phyloP scores from a whole-genome alignment of 2,797 vertebrate genomes.

The Erethizon dorsatum region DNA sequence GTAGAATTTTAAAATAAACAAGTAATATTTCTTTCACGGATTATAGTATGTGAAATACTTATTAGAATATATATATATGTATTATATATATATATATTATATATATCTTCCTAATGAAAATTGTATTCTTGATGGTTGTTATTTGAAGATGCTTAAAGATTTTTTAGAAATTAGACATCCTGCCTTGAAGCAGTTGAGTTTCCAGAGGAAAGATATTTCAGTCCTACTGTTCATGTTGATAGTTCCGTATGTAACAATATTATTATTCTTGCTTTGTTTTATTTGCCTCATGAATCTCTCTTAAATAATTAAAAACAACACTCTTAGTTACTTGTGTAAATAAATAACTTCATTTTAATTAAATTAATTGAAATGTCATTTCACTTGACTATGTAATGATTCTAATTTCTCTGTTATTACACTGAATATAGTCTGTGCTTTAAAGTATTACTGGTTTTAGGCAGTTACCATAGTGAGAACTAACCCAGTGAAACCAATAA shows the following conservation, averaged over 20 bases:
- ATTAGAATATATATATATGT: background rate
- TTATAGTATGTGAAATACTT: background rate
- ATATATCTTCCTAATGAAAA: background rate
- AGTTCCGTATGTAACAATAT: background rate
- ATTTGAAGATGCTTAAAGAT: background rate
- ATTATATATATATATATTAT: background rate
- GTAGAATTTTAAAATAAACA: conserved; percentile 5
- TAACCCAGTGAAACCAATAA: conserved; percentile 12
- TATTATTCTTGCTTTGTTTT: background rate
- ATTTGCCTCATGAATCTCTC: background rate
- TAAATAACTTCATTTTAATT: conserved; percentile 53
- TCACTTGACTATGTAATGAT: background rate
- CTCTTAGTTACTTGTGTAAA: conserved; percentile 3
- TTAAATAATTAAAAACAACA: conserved; percentile 51
- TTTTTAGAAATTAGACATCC: background rate
- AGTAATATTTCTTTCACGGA: background rate
- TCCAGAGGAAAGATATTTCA: background rate
- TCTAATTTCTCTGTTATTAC: conserved; percentile 2
- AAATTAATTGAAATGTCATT: conserved; percentile 56
- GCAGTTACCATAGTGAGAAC: background rate
- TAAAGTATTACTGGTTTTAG: conserved; percentile 29
- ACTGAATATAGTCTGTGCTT: background rate
- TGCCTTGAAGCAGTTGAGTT: background rate
- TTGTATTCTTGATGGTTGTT: background rate
- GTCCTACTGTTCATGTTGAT: background rate